Conservation (phyloP, 2,888 invertebrate genomes). For the Teleogryllus oceanicus region DNA sequence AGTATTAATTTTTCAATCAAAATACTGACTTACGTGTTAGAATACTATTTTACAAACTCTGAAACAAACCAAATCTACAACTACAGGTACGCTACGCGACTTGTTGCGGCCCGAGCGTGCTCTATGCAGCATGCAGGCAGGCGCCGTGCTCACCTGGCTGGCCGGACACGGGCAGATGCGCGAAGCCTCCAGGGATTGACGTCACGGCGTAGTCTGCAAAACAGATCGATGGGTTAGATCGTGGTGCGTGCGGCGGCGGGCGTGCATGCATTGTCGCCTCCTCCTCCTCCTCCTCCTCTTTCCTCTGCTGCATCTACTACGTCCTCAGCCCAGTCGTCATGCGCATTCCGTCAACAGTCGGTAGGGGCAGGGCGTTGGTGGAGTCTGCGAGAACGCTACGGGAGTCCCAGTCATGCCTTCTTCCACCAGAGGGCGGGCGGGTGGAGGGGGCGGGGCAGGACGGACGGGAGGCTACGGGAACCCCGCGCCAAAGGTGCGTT, state of each 20-base stretch:
- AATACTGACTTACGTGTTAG: too few species aligned
- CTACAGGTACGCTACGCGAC: too few species aligned
- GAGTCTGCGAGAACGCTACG: not conserved
- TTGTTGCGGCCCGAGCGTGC: too few species aligned
- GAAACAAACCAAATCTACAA: too few species aligned
- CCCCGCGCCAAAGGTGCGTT: not conserved
- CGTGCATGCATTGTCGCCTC: too few species aligned
- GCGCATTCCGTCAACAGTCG: constrained; percentile 9
- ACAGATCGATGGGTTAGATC: not conserved
- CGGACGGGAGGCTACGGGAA: not conserved
- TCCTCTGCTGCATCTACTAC: too few species aligned
- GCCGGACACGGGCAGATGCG: not conserved
- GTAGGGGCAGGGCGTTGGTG: not conserved
- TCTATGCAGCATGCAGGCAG: too few species aligned
- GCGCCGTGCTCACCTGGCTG: constrained; percentile 24
- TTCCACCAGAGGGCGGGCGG: not conserved
- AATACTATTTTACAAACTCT: too few species aligned
- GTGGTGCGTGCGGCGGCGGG: too few species aligned
- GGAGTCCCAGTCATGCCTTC: not conserved
- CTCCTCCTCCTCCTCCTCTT: too few species aligned
- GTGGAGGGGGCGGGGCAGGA: not conserved
- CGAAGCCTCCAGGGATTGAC: constrained; percentile 20
- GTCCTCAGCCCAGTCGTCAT: not conserved
- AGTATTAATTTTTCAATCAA: too few species aligned
- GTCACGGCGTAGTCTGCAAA: constrained; percentile 18